Base-by-base conservation (phyloP, 2,113 vertebrate genomes). In the Leptodactylus fuscus region DNA sequence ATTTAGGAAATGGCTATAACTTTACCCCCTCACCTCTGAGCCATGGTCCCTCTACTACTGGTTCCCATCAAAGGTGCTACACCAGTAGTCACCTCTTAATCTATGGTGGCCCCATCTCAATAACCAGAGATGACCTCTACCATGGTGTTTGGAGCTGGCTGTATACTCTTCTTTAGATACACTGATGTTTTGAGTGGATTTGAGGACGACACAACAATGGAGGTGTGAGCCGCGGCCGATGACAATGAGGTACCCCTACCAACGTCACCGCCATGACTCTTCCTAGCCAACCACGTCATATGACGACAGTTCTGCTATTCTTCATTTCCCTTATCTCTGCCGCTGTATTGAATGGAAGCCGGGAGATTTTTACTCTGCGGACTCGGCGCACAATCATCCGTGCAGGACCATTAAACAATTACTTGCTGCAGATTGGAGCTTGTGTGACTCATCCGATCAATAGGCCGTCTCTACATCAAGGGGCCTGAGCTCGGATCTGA, bases 341-440 rank as follows among this genome's bases (percentile, higher is more conserved):
- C 3, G 0, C 20, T 18, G 73, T 51, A 76, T 10, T 76, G 73
- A 76, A 51, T 49, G 73, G 27, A n/a, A 76, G 73, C 44, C 34
- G 36, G 27, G 73, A 67, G 29, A 67, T 34, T 71, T 65, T 41
- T 38, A n/a, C 34, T 71, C 69, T 22, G 22, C 2, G 36, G 2
- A 38, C n/a, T 41, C n/a, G 15, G 0, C 38, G 67, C 36, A 7
- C 36, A 41, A 41, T 71, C 69, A n/a, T 22, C 69, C 36, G n/a
- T 22, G 69, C 36, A 22, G 36, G 36, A 71, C 69, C 69, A 71
- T 71, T 22, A 71, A 41, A 71, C 69, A 71, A 71, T 71, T 71
- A 71, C 69, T 41, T n/a, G 69, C 12, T 16, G 29, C 2, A 71
- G 69, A 38, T 22, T 41, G 36, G 34, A 41, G 18, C 20, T 41